phyloP scores from a whole-genome alignment of 2,113 vertebrate species.

The Cairina moschata region DNA sequence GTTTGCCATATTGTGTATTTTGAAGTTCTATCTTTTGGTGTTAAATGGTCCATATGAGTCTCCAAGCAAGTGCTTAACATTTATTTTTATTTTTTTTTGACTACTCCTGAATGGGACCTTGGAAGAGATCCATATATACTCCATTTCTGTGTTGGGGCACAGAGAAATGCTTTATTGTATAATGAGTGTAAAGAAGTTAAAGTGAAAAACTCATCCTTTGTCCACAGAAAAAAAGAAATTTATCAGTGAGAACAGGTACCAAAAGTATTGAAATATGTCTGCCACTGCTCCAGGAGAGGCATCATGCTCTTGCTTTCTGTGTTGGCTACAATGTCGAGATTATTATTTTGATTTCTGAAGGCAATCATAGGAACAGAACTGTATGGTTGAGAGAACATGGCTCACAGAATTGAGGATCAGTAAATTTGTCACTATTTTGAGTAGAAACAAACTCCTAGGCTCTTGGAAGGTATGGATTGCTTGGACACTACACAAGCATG shows the following conservation, averaged over 20 bases:
- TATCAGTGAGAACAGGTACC: rapidly evolving
- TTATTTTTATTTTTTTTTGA: neutral
- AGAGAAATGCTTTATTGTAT: neutral
- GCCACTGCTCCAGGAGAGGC: neutral
- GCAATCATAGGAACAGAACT: neutral
- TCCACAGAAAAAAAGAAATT: neutral
- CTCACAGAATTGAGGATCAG: neutral
- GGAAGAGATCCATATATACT: neutral
- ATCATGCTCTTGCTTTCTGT: rapidly evolving
- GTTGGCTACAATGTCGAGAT: neutral
- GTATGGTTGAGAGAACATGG: neutral
- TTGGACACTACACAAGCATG: neutral
- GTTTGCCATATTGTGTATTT: neutral
- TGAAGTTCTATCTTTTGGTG: neutral
- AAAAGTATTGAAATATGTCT: rapidly evolving
- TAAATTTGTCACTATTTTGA: neutral
- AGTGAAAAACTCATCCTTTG: neutral
- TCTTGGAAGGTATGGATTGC: neutral
- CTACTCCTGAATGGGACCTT: neutral
- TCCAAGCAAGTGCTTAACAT: neutral
- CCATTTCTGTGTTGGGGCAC: neutral
- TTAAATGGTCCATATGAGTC: neutral
- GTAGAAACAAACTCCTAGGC: neutral
- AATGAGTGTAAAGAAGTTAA: neutral
- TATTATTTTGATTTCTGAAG: neutral